Conservation (phyloP, 2,113 vertebrate genomes). For the Hystrix brachyura region DNA sequence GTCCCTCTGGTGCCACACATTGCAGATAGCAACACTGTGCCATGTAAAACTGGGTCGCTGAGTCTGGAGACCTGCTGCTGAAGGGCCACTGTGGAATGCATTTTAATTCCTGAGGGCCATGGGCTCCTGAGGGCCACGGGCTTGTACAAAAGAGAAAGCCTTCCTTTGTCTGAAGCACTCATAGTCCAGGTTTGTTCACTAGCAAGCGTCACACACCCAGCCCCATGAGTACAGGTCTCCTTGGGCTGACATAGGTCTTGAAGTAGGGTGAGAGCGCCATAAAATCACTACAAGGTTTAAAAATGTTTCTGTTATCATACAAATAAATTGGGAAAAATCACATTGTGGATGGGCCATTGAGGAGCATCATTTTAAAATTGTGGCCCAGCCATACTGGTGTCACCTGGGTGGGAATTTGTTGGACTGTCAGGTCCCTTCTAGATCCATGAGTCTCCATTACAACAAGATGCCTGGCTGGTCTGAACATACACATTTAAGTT, state of each 20-base stretch:
- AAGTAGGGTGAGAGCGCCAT: not conserved
- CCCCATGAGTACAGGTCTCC: not conserved
- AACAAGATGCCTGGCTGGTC: not conserved
- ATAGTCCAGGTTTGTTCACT: not conserved
- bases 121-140: not conserved
- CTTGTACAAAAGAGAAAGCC: not conserved
- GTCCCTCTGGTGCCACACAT: accelerated
- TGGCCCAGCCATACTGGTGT: no score
- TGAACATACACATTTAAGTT: not conserved
- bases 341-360: not conserved
- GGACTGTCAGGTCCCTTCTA: no score
- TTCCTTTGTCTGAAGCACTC: not conserved
- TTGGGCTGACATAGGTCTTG: not conserved
- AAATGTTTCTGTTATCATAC: not conserved
- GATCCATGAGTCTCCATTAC: not conserved
- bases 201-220: no score
- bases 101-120: not conserved
- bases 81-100: not conserved
- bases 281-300: not conserved
- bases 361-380: not conserved
- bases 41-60: not conserved
- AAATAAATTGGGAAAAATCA: not conserved
- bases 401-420: not conserved
- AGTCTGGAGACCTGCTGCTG: not conserved
- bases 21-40: not conserved